These are phyloP conservation scores for Carpatolechia fugitivella DNA, from an alignment of 2,888 invertebrate species.

Conservation along the genomic window DNA sequence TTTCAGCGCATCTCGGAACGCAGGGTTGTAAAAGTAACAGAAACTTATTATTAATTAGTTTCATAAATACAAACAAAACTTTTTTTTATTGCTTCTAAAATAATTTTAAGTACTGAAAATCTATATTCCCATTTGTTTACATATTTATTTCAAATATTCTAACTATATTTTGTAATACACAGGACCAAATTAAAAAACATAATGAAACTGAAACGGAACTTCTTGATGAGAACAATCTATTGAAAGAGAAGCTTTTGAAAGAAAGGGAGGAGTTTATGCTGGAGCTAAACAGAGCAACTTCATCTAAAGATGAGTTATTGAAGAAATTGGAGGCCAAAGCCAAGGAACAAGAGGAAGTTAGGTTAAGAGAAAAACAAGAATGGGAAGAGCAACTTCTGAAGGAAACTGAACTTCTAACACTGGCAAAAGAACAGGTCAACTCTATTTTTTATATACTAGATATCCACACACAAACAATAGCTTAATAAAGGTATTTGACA, in stretches of 20 bases:
- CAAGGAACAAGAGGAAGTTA: conserved; percentile 66
- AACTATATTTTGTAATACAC: conserved; percentile 12
- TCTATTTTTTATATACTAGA: no score
- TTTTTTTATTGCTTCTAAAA: no score
- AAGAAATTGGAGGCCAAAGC: conserved; percentile 70
- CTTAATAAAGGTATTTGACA: no score
- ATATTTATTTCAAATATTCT: no score
- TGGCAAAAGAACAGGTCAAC: conserved; percentile 67
- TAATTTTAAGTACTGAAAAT: no score
- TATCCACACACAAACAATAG: no score
- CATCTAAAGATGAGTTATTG: conserved; percentile 74
- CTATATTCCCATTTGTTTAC: no score
- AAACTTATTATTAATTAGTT: no score
- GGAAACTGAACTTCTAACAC: conserved; percentile 60
- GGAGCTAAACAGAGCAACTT: conserved; percentile 67
- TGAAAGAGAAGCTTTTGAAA: conserved; percentile 67
- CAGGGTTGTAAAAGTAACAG: no score
- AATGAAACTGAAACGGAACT: conserved; percentile 63
- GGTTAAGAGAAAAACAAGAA: conserved; percentile 62
- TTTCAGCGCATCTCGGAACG: no score
- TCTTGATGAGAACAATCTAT: conserved; percentile 62
- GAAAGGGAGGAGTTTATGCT: conserved; percentile 74
- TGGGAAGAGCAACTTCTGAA: conserved; percentile 53
- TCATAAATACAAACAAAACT: no score
- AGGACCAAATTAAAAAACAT: conserved; percentile 66